Evolutionary conservation across 2,113 vertebrate genomes (phyloP), one percentile per base, ranked within the genome.

Genomic region (Larimichthys polyactis): DNA sequence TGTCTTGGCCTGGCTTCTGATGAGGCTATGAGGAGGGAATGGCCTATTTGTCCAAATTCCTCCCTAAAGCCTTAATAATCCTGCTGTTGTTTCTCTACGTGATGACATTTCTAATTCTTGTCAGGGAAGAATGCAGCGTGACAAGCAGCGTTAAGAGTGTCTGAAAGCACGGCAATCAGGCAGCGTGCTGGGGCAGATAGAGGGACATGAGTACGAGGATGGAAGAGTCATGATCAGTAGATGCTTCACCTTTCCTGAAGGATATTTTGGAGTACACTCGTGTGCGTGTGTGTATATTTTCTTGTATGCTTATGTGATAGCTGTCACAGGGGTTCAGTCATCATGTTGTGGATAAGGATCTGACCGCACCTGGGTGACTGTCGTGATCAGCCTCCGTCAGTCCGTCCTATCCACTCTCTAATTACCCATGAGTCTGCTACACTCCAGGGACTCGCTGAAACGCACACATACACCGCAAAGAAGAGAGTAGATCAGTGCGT

Each of bases 81-180:
- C 55, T 78, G 79, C 83, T 88, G 87, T 91, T 89, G 84, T 84
- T 92, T 83, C 75, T 81, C 63, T 70, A 73, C 64, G 79, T 87
- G 87, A 90, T 78, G 82, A 82, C 85, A 86, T 88, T 90, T 89
- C 77, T 89, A 84, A 91, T 91, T 91, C 87, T 79, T 90, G 82
- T 89, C 87, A 84, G 84, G 70, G 59, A 81, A 87, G 88, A 94
- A 93, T 89, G 84, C 88, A 72, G 87, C 64, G 22, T 90, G 88
- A 85, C 90, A 65, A 88, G 85, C 79, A 49, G 54, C 16, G 75
- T 88, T 86, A 74, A 81, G 60, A 82, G 62, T 69, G 82, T 90
- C 52, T 84, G 83, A 83, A 72, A 64, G 58, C 77, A 6, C 82
- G 74, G 82, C 91, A 54, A 62, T 79, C 78, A 59, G 67, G 59